Evolutionary conservation across 2,888 invertebrate genomes (phyloP), one percentile per base, ranked within the genome.

Genomic region (Lamellibrachia satsuma): DNA sequence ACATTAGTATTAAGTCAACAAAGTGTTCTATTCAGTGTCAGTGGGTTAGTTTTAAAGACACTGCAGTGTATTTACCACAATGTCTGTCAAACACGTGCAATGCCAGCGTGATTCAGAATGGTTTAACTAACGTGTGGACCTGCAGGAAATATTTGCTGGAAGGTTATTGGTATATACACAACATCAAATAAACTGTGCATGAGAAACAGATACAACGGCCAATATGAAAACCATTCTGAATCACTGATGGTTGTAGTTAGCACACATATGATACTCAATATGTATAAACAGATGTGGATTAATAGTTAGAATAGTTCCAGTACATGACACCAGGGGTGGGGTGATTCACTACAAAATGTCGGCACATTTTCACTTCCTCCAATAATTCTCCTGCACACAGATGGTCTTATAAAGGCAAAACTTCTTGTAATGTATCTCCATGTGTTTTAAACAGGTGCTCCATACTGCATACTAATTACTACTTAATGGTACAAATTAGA

Each of bases 301-400:
- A 75, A 75, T n/a, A 15, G 75, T 75, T 75, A 75, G 75, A n/a
- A 75, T 22, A 15, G 75, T 11, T 22, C 75, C 4, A 75, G 75
- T 75, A 75, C 75, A 75, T 15, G 75, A 75, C 75, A 75, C 22
- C 4, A 75, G 75, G 75, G 75, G 75, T 75, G 75, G 75, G 75
- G 6, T 15, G 75, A 22, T 75, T 22, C 75, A 75, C 75, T 75
- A 75, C 75, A 75, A 75, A 75, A 15, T 75, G 75, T 75, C 22
- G 75, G 75, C 75, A 75, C 75, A 75, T 75, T 75, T 75, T 75
- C 75, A 75, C 75, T 75, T 75, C 75, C 75, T 75, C 75, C 75
- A 22, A 75, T 55, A 55, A 75, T 11, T 75, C 75, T 22, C 75
- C n/a, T 39, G 39, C 39, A 39, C 39, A 39, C 39, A 39, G 39